phyloP scores from a whole-genome alignment of 2,113 vertebrate species.

The Aspidoscelis tigris region DNA sequence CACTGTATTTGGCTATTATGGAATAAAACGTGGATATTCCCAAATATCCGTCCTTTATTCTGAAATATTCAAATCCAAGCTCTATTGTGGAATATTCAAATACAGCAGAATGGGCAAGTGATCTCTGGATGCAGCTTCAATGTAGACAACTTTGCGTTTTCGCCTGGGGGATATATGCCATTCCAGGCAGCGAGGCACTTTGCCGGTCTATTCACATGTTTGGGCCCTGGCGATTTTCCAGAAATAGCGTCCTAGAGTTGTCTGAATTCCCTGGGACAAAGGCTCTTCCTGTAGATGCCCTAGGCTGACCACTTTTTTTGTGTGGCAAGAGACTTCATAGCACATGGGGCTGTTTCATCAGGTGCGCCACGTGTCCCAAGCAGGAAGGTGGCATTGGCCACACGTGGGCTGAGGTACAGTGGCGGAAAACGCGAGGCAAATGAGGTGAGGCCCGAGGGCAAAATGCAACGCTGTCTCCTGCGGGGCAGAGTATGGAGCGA shows the following conservation, averaged over 20 bases:
- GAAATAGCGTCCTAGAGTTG: background rate
- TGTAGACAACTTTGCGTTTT: background rate
- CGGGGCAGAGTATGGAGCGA: background rate
- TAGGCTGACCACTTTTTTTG: slow-evolving; percentile 2
- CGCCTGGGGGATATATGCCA: too few species aligned
- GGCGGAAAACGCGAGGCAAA: background rate
- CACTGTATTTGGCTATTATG: too few species aligned
- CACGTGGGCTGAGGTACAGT: background rate
- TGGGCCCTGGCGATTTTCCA: slow-evolving; percentile 7
- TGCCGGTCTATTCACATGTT: background rate
- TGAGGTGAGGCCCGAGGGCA: background rate
- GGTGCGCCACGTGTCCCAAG: too few species aligned
- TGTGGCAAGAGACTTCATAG: slow-evolving; percentile 12
- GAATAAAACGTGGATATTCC: too few species aligned
- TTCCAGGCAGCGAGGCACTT: background rate
- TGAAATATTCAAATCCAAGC: too few species aligned
- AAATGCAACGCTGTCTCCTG: background rate
- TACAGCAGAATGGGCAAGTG: too few species aligned
- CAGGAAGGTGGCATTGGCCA: background rate
- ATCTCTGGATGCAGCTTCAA: too few species aligned
- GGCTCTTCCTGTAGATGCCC: background rate
- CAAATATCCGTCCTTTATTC: too few species aligned
- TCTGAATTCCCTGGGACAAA: background rate
- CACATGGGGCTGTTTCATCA: background rate
- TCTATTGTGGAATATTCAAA: too few species aligned